Conservation (phyloP, 2,113 vertebrate species). For the Mastomys coucha region DNA sequence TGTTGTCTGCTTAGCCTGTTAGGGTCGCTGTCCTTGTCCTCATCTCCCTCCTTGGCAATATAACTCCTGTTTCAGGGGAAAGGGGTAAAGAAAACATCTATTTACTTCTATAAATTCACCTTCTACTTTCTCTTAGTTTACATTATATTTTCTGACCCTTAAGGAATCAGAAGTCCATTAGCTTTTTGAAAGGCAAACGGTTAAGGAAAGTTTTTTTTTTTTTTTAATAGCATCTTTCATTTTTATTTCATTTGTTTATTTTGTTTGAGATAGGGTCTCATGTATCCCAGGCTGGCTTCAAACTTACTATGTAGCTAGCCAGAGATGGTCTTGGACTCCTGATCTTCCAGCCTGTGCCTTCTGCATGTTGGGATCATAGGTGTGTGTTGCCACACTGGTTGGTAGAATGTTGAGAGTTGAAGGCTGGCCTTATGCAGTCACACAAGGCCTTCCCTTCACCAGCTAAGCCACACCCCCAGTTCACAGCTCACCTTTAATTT, state of each 20-base stretch:
- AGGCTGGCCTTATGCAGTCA: background rate
- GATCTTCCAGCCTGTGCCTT: background rate
- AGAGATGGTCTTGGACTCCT: background rate
- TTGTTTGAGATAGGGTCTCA: background rate
- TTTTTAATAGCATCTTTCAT: background rate
- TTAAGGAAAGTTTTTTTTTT: background rate
- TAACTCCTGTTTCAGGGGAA: background rate
- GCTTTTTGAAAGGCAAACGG: slow-evolving; percentile 51
- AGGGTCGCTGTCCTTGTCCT: background rate
- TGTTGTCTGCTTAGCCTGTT: background rate
- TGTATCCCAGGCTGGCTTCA: background rate
- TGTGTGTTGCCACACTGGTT: background rate
- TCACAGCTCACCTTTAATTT: slow-evolving; percentile 25
- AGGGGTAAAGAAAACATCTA: slow-evolving; percentile 13
- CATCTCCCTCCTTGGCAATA: background rate
- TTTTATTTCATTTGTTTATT: background rate
- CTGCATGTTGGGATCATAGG: too few species aligned
- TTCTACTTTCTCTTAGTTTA: background rate
- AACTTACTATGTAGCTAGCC: background rate
- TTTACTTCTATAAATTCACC: slow-evolving; percentile 42
- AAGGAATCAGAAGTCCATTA: slow-evolving; percentile 23
- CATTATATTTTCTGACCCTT: slow-evolving; percentile 30
- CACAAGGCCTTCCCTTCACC: background rate
- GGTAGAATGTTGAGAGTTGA: background rate
- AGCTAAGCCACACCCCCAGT: background rate